A percentile compares a stretch with the other conserved stretches of the same genome.
phyloP scores from a whole-genome alignment of 2,797 vertebrate genomes.

The Crypturellus tataupa region DNA sequence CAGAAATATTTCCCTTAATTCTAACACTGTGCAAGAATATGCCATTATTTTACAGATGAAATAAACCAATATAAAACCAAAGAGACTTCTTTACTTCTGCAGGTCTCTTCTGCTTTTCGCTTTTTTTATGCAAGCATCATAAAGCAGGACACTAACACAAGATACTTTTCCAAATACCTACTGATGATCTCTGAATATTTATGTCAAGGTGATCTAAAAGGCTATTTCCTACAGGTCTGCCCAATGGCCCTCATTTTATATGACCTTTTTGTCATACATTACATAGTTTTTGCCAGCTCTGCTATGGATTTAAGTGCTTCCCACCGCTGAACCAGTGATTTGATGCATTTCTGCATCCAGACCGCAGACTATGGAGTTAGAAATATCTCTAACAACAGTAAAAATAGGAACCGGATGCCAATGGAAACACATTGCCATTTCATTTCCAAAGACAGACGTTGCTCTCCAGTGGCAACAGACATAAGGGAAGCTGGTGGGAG shows the following conservation, averaged over 20 bases:
- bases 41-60: background rate
- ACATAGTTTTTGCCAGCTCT: background rate
- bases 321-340: accelerated
- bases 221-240: background rate
- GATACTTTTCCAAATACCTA: background rate
- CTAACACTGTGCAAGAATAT: background rate
- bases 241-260: background rate
- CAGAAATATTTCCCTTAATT: background rate
- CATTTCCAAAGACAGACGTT: background rate
- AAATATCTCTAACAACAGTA: background rate
- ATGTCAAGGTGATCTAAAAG: background rate
- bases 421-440: background rate
- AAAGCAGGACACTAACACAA: background rate
- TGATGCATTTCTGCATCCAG: background rate
- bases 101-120: background rate
- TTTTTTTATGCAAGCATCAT: background rate
- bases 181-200: background rate
- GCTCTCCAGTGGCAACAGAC: background rate
- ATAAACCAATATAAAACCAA: background rate
- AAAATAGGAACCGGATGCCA: background rate
- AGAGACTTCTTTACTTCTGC: background rate
- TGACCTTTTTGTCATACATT: background rate
- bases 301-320: accelerated
- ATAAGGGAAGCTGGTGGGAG: background rate
- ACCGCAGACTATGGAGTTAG: accelerated